Base-by-base conservation (phyloP, 2,888 invertebrate species). In the Drosophila austrosaltans region DNA sequence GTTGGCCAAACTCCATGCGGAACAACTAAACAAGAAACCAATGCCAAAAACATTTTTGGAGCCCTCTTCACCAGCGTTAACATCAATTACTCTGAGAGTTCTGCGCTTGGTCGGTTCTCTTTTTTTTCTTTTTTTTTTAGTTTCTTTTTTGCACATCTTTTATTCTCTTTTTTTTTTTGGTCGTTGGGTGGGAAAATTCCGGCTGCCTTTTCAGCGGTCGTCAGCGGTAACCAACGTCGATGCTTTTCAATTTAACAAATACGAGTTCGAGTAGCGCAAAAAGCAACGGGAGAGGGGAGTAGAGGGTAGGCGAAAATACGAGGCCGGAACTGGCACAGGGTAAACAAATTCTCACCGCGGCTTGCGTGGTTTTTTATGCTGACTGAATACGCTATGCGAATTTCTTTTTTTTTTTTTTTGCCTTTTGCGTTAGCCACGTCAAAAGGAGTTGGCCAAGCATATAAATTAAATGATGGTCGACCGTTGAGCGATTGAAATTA, bases 71-170 rank as follows among this genome's bases (percentile, higher is more conserved):
- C 57, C 62, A 67, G 67, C 74, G 72, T 59, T 72, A 66, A 62
- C 76, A 83, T 85, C 82, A 87, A 83, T 87, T 87, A 83, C 88
- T 75, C 72, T 87, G 74, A 85, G 78, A 78, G 82, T 76, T 59
- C 57, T 48, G 16, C 25, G 48, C 48, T 48, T 25, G 48, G 22
- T 48, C 22, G 48, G 48, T 4, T 25, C 53, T 59, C 42, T 32
- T 30, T 32, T 16, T 32, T 40, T 40, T 48, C 16, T 74, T n/a
- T 72, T 71, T 48, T 28, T n/a, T n/a, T n/a, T n/a, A n/a, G n/a
- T n/a, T n/a, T n/a, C n/a, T n/a, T n/a, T n/a, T 77, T n/a, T 66
- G 12, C 28, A 36, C 36, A 44, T 48, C 22, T 59, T 61, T 30
- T 48, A 7, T 30, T 16, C 5, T 42, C n/a, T 44, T 20, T 20